Base-by-base conservation (phyloP, 2,888 invertebrate genomes). In the Tipula helvola region DNA sequence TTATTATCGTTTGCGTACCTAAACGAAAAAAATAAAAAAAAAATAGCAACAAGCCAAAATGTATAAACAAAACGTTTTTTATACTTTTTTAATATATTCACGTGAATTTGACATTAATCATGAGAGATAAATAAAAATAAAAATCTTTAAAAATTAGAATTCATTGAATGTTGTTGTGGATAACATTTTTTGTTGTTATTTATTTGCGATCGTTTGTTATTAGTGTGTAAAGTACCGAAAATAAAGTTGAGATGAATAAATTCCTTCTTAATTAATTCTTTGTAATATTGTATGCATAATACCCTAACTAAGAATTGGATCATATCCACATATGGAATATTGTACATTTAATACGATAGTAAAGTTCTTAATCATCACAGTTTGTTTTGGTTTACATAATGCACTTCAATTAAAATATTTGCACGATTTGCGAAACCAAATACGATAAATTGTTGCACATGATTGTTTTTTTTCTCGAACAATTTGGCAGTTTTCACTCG, bases 71-170 rank as follows among this genome's bases (percentile, higher is more conserved):
- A 44, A 39, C 3, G 16, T 28, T 28, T 8, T 28, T 71, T 71
- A 5, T 57, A 7, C 3, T 57, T 71, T 28, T 71, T 71, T 71
- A 71, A 71, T 71, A 10, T 71, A 28, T 71, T 71, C 71, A 71
- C 71, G 71, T 71, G 71, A 71, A 71, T 71, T 71, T 71, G 71
- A 71, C 71, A 71, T 71, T 71, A 71, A 71, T 71, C 71, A 71
- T 71, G 28, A 28, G 71, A 71, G 71, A 71, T 71, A 71, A 71
- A 71, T 28, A 28, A 71, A 71, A 71, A 5, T 39, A 39, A 39
- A 71, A 71, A 71, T 28, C 71, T 71, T 7, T 28, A 18, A 28
- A 28, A 71, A 28, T 71, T 71, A 28, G 28, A 71, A 71, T 71
- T 71, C 71, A 71, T 71, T 28, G 71, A 71, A 71, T 71, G 71